Percentiles rank a stretch among this genome's conserved stretches.
Conservation (phyloP, 1,140 invertebrate species). For the Melitaea cinxia region DNA sequence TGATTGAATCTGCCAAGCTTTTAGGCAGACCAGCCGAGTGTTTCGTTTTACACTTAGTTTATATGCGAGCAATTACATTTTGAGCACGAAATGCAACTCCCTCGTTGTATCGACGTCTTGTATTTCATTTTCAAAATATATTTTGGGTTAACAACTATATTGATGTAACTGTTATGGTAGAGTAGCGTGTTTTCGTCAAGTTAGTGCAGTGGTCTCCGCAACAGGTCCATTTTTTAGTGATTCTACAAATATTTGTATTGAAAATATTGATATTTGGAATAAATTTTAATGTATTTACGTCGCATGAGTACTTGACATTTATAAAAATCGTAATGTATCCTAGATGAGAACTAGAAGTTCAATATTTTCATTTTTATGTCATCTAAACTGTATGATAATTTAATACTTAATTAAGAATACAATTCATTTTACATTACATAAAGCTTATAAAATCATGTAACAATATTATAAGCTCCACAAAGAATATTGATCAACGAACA, state of each 20-base stretch:
- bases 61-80: conserved; percentile 66
- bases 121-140: conserved; percentile 1
- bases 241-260: too few relatives aligned
- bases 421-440: background rate
- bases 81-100: conserved; percentile 52
- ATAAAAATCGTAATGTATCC: too few relatives aligned
- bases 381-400: too few relatives aligned
- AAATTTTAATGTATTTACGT: too few relatives aligned
- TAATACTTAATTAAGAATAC: too few relatives aligned
- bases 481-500: conserved; percentile 22
- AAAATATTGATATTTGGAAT: too few relatives aligned
- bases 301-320: too few relatives aligned
- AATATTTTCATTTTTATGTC: too few relatives aligned
- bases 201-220: too few relatives aligned
- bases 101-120: conserved; percentile 24
- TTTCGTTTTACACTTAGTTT: conserved; percentile 71
- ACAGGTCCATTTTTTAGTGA: too few relatives aligned
- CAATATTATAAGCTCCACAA: conserved; percentile 15
- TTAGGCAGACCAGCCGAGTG: conserved; percentile 63
- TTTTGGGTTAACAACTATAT: background rate
- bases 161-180: background rate
- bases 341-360: too few relatives aligned
- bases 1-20: conserved; percentile 75
- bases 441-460: background rate
- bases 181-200: background rate